phyloP scores from a whole-genome alignment of 1,140 invertebrate species.

The Trinorchestia longiramus region DNA sequence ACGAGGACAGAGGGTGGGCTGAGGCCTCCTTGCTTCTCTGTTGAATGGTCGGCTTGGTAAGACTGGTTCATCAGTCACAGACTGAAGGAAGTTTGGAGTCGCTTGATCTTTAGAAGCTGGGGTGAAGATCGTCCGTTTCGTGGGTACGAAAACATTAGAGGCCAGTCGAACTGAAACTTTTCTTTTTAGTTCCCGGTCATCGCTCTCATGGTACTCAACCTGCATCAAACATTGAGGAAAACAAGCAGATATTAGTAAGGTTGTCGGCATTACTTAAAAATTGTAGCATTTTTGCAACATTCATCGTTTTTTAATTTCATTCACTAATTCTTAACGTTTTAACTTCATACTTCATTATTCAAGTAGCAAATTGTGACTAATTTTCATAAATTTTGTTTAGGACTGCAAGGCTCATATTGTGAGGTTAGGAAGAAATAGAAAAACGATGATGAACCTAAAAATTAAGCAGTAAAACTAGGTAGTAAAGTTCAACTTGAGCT shows the following conservation, averaged over 20 bases:
- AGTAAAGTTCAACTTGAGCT: no score
- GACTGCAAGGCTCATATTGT: no score
- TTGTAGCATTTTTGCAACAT: no score
- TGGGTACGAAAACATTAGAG: constrained; percentile 44
- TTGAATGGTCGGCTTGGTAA: not conserved
- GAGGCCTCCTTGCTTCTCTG: not conserved
- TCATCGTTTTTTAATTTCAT: no score
- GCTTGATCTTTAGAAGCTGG: constrained; percentile 32
- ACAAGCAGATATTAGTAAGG: not conserved
- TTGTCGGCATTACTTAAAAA: not conserved
- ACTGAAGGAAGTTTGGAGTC: constrained; percentile 36
- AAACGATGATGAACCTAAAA: no score
- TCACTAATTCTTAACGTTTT: no score
- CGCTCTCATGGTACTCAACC: constrained; percentile 20
- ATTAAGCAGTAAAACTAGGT: no score
- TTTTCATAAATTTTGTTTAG: no score
- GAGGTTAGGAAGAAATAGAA: no score
- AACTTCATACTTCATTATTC: no score
- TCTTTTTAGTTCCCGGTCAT: not conserved
- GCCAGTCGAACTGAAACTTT: constrained; percentile 8
- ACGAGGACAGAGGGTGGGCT: not conserved
- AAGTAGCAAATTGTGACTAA: no score
- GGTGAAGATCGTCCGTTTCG: constrained; percentile 50
- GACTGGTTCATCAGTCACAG: not conserved
- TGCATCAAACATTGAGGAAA: not conserved